Base-by-base conservation (phyloP, 2,888 invertebrate species). In the Cremastobaeus sp. region DNA sequence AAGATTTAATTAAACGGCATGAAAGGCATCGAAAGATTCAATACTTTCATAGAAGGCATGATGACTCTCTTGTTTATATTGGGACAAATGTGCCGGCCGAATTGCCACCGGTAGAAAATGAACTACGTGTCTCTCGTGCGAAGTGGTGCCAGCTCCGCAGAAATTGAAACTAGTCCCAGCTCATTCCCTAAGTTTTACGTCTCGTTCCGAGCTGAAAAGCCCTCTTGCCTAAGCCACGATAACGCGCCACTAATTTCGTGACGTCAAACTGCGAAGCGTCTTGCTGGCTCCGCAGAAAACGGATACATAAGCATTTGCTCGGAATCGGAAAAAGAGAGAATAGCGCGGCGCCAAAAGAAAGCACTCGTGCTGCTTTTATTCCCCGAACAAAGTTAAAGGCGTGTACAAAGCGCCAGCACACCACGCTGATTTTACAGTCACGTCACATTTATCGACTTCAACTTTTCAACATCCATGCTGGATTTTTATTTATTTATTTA, bases 121-220 rank as follows among this genome's bases (percentile, higher is more conserved):
- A 69, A 69, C 45, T 60, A 74, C 69, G 69, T 65, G 74, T 70
- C 45, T 54, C 45, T 59, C 52, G 47, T 65, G 43, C 62, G 65
- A 65, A 69, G 64, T 59, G 68, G 8, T 65, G 74, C 69, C 43
- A 65, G 60, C 55, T 60, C 55, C 37, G 60, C 70, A 74, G 60
- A 70, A 74, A 74, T 62, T 70, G 70, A 70, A 60, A 65, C 55
- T 60, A 28, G 55, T 39, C 55, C 55, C 45, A 60, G 45, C 62
- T 74, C 66, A 66, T 68, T 71, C 57, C 34, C 55, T 37, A 70
- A 74, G 60, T 71, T 66, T 68, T 60, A 66, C 65, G 60, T 66
- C 52, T 57, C 50, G 62, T 68, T 74, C 48, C 55, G 25, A 41
- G 50, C 15, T 35, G 45, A 57, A 64, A 69, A 64, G 54, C 52